Base-by-base conservation (phyloP, 2,797 vertebrate genomes). In the Smutsia gigantea region DNA sequence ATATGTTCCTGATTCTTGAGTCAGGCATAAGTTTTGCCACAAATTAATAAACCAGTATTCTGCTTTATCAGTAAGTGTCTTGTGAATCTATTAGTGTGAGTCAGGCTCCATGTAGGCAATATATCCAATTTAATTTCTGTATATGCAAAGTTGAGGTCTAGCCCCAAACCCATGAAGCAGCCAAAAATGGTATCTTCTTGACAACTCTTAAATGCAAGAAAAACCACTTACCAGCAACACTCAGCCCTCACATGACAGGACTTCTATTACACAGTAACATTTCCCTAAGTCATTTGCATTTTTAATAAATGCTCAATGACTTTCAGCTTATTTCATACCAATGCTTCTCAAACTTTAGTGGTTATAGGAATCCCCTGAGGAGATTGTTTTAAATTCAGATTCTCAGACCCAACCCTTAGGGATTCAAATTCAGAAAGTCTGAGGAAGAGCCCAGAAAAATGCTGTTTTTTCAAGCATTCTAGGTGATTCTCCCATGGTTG, bases 171-270 rank as follows among this genome's bases (percentile, higher is more conserved):
- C 51, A 64, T 27, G 15, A 93, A 88, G 66, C 27, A 79, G n/a
- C n/a, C 53, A 51, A 39, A 29, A 39, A 29, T 91, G 51, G 34
- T 59, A 11, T 31, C 34, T 72, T 84, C 57, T 83, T 64, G 55
- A 82, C 42, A 95, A 78, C 39, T 59, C 49, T 92, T 81, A 81
- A 51, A 71, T 86, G 39, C 25, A 88, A 85, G 37, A 87, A 95
- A 91, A 94, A n/a, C 1, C 17, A 59, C 15, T 68, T 55, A 86
- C 79, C 39, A 68, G 49, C 21, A 97, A 93, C 3, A 57, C 15
- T 53, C 37, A 85, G 79, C 29, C 27, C 21, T 77, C 84, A 78
- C 8, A 29, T 39, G 75, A 69, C 34, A 66, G 59, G 39, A 49
- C 14, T 87, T 94, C 42, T 77, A 63, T 68, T 72, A 31, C n/a